These are phyloP conservation scores for Acestrorhynchus altus DNA, from an alignment of 2,797 vertebrate genomes.

Conservation along the genomic window DNA sequence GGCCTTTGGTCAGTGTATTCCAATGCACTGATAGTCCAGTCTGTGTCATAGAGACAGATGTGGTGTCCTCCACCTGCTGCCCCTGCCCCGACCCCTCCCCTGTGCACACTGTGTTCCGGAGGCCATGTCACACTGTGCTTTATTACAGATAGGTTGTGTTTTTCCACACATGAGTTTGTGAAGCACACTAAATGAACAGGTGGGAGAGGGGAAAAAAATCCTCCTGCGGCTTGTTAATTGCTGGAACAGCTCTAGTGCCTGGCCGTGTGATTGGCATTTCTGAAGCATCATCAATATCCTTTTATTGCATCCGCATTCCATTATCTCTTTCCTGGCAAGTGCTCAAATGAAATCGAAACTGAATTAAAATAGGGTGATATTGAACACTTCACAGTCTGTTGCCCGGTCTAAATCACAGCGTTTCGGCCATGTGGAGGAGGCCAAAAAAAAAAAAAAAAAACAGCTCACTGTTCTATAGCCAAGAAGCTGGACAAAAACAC, in stretches of 20 bases:
- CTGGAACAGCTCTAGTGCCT: conserved; percentile 44
- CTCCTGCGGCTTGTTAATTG: conserved; percentile 49
- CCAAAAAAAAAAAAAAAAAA: conserved; percentile 10
- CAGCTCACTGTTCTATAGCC: not conserved
- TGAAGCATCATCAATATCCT: conserved; percentile 63
- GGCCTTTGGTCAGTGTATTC: conserved; percentile 47
- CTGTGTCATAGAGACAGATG: conserved; percentile 34
- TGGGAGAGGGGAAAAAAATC: conserved; percentile 12
- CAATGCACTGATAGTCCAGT: conserved; percentile 18
- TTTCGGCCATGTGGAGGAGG: conserved; percentile 42
- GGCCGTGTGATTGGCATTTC: conserved; percentile 58
- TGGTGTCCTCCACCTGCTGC: conserved; percentile 44
- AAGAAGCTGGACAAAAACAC: conserved; percentile 12
- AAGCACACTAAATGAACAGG: conserved; percentile 22
- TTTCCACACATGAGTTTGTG: conserved; percentile 52
- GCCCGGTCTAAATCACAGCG: conserved; percentile 49
- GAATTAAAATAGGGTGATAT: conserved; percentile 58
- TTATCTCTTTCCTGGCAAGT: conserved; percentile 57
- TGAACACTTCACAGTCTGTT: conserved; percentile 57
- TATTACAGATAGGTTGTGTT: conserved; percentile 44
- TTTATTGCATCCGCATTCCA: conserved; percentile 60
- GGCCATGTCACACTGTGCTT: conserved; percentile 41
- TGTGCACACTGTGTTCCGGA: conserved; percentile 30
- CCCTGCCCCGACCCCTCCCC: conserved; percentile 41
- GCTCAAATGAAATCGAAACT: conserved; percentile 58